These are phyloP conservation scores for Torymus aiolomorphi DNA, from an alignment of 2,888 invertebrate genomes.

Conservation along the genomic window DNA sequence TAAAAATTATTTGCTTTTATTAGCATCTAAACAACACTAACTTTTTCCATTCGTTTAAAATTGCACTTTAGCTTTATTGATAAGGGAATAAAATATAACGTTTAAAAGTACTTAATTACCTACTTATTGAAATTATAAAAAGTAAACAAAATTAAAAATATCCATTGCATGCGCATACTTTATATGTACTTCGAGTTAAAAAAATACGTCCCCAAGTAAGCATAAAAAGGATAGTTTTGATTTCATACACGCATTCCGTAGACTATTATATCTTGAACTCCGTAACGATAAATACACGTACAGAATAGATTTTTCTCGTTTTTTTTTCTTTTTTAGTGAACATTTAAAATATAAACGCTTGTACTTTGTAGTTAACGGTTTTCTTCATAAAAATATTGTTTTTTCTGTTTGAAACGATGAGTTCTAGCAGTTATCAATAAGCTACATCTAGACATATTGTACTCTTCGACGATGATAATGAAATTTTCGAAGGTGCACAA, in stretches of 20 bases:
- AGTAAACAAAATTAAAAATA: constrained; percentile 1
- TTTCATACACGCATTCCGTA: neutral
- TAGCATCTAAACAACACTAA: no score
- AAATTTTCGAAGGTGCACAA: no score
- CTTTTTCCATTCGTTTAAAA: no score
- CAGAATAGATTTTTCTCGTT: constrained; percentile 20
- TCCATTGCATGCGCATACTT: no score
- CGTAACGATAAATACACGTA: neutral
- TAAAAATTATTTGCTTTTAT: no score
- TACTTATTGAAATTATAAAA: neutral
- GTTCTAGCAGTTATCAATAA: neutral
- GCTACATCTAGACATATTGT: neutral
- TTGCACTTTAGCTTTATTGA: no score
- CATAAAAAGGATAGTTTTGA: neutral
- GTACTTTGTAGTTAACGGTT: constrained; percentile 1
- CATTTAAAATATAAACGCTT: neutral
- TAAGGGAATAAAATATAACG: no score
- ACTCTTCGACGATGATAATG: constrained; percentile 15
- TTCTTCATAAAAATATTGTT: constrained; percentile 31
- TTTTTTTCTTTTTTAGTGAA: constrained; percentile 7
- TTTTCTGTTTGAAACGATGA: neutral
- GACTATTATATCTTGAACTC: neutral
- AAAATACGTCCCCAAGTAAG: no score
- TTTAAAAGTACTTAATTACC: no score
- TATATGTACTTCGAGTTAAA: no score